phyloP scores from a whole-genome alignment of 1,140 invertebrate species.

The Vanessa atalanta region DNA sequence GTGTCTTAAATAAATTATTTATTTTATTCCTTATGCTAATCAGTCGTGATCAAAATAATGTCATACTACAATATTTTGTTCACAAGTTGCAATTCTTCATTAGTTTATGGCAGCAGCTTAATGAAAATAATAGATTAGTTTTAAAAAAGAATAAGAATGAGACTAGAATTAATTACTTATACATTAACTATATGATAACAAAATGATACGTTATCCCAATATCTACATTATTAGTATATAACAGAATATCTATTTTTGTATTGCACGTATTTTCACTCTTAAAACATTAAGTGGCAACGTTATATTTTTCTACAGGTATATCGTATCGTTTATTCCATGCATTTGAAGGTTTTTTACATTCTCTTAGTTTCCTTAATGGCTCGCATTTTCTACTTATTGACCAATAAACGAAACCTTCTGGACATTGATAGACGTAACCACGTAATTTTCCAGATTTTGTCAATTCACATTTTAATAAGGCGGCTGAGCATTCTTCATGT shows the following conservation, averaged over 20 bases:
- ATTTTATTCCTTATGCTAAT: conserved; percentile 42
- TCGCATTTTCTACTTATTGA: conserved; percentile 89
- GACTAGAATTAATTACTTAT: conserved; percentile 33
- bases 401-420: conserved; percentile 88
- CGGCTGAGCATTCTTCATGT: conserved; percentile 84
- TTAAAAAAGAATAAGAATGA: conserved; percentile 21
- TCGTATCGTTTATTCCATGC: conserved; percentile 76
- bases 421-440: conserved; percentile 89
- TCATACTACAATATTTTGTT: conserved; percentile 63
- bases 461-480: conserved; percentile 87
- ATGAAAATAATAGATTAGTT: conserved; percentile 19
- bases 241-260: conserved; percentile 4
- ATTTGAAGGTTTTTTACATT: conserved; percentile 78
- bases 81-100: conserved; percentile 59
- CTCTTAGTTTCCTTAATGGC: conserved; percentile 81
- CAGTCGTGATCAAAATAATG: conserved; percentile 76
- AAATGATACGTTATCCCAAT: neutral
- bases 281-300: conserved; percentile 60
- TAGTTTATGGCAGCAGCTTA: conserved; percentile 56
- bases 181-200: conserved; percentile 3
- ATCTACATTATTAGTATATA: conserved; percentile 15
- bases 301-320: conserved; percentile 79
- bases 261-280: conserved; percentile 31
- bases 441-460: conserved; percentile 80
- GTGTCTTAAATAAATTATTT: conserved; percentile 41